Evolutionary conservation across 64 coral and sea anemone genomes (phyloP).

Genomic region (Montipora cactus): DNA sequence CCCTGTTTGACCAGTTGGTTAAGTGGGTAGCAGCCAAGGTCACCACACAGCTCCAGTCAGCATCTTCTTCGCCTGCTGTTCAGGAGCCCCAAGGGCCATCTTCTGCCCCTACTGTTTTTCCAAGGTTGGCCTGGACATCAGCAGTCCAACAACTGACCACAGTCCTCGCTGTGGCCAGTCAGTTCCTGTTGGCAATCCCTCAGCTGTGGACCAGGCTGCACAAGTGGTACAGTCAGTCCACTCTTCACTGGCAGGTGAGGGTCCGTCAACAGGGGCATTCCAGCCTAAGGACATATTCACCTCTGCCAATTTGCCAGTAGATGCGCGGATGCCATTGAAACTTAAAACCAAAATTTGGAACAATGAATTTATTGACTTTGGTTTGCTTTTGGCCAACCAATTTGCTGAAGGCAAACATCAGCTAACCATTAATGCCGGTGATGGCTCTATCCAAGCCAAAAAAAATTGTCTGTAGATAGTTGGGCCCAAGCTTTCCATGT

Average conservation of each 20-base stretch:
- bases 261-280: not conserved
- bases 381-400: slow-evolving; percentile 32
- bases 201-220: not conserved
- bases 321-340: slow-evolving; percentile 35
- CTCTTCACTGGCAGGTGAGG: not conserved
- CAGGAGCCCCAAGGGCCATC: not conserved
- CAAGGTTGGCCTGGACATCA: not conserved
- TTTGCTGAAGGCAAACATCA: slow-evolving; percentile 1
- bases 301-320: not conserved
- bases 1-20: not conserved
- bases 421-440: slow-evolving; percentile 33
- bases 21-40: not conserved
- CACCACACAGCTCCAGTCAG: not conserved
- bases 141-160: not conserved
- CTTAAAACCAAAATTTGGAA: slow-evolving; percentile 54
- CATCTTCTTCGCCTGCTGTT: not conserved
- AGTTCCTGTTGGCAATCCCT: not conserved
- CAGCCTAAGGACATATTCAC: not conserved
- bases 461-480: slow-evolving; percentile 26
- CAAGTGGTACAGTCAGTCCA: not conserved
- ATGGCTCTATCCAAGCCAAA: slow-evolving; percentile 34
- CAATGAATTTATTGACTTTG: slow-evolving; percentile 69
- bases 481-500: slow-evolving; percentile 50
- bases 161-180: not conserved
- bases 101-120: not conserved